These are phyloP conservation scores for Chirona hameri DNA, from an alignment of 2,888 invertebrate genomes.

Conservation along the genomic window DNA sequence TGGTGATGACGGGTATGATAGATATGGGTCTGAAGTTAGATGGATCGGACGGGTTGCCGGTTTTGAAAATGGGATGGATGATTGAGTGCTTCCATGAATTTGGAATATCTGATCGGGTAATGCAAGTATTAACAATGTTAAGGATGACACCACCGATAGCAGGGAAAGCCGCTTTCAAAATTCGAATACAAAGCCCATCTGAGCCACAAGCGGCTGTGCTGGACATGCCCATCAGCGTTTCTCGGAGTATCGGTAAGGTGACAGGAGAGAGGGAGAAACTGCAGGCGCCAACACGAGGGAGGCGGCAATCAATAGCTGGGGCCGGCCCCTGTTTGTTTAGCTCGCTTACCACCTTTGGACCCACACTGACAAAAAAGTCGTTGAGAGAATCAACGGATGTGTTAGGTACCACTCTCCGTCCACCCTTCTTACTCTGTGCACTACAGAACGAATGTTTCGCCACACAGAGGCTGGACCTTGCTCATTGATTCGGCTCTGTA, in stretches of 20 bases:
- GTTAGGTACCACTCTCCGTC: not conserved
- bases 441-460: not conserved
- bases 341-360: no score
- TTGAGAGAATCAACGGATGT: no score
- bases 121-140: not conserved
- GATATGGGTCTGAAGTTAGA: not conserved
- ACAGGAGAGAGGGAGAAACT: no score
- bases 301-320: no score
- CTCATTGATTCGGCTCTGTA: not conserved
- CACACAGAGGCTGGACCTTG: not conserved
- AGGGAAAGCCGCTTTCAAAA: not conserved
- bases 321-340: no score
- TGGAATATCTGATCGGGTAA: not conserved
- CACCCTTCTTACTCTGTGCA: not conserved
- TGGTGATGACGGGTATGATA: not conserved
- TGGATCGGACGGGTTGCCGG: not conserved
- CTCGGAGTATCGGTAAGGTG: no score
- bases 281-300: no score
- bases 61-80: not conserved
- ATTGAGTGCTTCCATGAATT: not conserved
- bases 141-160: not conserved
- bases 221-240: not conserved
- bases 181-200: not conserved
- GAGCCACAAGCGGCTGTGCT: not conserved
- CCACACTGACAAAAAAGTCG: no score